Conservation (phyloP, 2,113 vertebrate genomes). For the Notiomystis cincta region DNA sequence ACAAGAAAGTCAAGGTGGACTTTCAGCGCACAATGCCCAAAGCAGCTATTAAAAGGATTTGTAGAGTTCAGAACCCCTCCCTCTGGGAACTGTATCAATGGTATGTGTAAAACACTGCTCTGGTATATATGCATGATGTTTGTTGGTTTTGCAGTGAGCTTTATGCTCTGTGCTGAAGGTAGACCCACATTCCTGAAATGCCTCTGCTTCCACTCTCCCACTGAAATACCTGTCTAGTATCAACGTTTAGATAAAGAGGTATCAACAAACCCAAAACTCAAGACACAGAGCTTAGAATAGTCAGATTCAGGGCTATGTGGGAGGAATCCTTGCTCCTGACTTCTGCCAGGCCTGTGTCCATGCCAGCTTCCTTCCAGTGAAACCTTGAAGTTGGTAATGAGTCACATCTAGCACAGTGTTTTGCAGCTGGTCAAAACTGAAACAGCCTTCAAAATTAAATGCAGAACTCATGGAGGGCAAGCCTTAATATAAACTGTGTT, state of each 20-base stretch:
- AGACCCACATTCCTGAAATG: background rate
- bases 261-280: background rate
- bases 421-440: background rate
- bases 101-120: conserved; percentile 62
- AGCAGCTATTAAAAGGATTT: conserved; percentile 68
- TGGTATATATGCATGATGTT: background rate
- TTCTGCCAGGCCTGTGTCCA: background rate
- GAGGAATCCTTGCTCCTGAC: background rate
- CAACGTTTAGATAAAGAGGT: background rate
- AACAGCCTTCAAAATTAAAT: background rate
- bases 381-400: background rate
- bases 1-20: conserved; percentile 64
- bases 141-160: background rate
- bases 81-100: conserved; percentile 85
- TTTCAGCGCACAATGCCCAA: conserved; percentile 77
- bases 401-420: background rate
- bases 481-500: background rate
- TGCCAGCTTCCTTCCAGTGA: background rate
- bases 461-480: background rate
- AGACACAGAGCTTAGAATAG: background rate
- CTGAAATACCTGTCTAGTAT: background rate
- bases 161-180: background rate
- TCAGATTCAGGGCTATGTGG: background rate
- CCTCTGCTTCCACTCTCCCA: background rate
- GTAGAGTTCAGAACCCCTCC: conserved; percentile 83